phyloP scores from a whole-genome alignment of 2,113 vertebrate genomes.

The Rhodinocichla rosea region DNA sequence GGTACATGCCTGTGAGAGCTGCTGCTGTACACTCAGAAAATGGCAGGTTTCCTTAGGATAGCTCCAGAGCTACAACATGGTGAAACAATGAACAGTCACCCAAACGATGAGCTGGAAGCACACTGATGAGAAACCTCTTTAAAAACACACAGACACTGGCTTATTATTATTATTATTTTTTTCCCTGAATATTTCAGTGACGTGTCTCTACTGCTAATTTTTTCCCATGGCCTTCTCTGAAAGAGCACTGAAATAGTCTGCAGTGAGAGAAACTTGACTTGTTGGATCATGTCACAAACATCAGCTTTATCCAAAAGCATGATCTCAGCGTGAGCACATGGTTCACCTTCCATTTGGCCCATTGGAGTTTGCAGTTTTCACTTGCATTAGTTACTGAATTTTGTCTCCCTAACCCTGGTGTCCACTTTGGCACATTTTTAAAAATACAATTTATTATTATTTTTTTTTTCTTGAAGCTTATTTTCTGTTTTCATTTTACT shows the following conservation, averaged over 20 bases:
- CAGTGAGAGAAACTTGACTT: background rate
- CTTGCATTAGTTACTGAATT: background rate
- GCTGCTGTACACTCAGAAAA: slow-evolving; percentile 53
- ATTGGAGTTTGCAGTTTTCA: background rate
- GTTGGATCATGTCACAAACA: background rate
- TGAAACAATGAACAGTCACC: slow-evolving; percentile 38
- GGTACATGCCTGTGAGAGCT: slow-evolving; percentile 57
- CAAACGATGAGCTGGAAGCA: background rate
- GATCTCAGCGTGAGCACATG: background rate
- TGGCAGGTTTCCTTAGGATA: slow-evolving; percentile 57
- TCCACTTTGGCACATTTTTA: background rate
- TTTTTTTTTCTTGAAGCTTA: slow-evolving; percentile 35
- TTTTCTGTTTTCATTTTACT: slow-evolving; percentile 69
- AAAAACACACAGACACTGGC: background rate
- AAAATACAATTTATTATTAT: background rate
- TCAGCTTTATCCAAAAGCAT: background rate
- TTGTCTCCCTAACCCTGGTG: background rate
- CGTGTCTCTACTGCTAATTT: background rate
- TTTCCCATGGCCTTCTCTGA: background rate
- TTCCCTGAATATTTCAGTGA: background rate
- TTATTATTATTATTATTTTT: background rate
- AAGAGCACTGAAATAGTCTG: background rate
- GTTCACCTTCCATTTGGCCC: background rate
- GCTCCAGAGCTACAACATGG: background rate
- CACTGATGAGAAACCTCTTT: background rate